phyloP scores from a whole-genome alignment of 2,888 invertebrate genomes.

The Zygothrica quintamaculata region DNA sequence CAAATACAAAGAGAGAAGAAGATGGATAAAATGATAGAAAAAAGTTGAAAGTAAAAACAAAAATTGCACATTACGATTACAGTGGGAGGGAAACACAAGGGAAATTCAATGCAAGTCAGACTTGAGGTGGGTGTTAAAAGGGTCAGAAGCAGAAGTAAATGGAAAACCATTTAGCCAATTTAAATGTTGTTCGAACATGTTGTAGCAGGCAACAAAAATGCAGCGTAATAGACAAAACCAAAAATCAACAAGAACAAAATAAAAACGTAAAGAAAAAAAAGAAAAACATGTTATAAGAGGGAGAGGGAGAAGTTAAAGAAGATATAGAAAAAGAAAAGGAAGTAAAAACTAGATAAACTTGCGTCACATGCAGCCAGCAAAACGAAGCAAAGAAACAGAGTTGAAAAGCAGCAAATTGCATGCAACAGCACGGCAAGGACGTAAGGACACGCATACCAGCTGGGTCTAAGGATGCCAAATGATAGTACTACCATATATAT shows the following conservation, averaged over 20 bases:
- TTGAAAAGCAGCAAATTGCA: constrained; percentile 57
- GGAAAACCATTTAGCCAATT: constrained; percentile 71
- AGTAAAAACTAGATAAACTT: constrained; percentile 36
- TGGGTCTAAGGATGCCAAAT: constrained; percentile 26
- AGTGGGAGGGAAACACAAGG: neutral
- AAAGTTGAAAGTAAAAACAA: constrained; percentile 10
- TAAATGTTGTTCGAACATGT: constrained; percentile 72
- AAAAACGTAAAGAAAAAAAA: constrained; percentile 6
- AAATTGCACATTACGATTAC: constrained; percentile 22
- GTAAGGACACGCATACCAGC: constrained; percentile 35
- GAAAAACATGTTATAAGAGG: constrained; percentile 3
- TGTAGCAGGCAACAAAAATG: constrained; percentile 29
- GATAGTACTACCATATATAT: constrained; percentile 6
- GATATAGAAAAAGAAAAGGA: neutral
- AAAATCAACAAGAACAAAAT: constrained; percentile 66
- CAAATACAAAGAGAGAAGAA: too few relatives aligned
- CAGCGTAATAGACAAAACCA: constrained; percentile 52
- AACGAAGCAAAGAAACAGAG: constrained; percentile 26
- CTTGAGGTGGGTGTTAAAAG: neutral
- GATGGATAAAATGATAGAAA: too few relatives aligned
- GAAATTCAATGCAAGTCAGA: constrained; percentile 1
- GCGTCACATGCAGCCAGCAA: constrained; percentile 27
- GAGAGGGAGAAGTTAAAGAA: neutral
- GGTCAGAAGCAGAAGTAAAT: constrained; percentile 36
- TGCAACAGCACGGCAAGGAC: constrained; percentile 56